These are phyloP conservation scores for Malurus cyaneus DNA, from an alignment of 2,113 vertebrate species.

Conservation along the genomic window DNA sequence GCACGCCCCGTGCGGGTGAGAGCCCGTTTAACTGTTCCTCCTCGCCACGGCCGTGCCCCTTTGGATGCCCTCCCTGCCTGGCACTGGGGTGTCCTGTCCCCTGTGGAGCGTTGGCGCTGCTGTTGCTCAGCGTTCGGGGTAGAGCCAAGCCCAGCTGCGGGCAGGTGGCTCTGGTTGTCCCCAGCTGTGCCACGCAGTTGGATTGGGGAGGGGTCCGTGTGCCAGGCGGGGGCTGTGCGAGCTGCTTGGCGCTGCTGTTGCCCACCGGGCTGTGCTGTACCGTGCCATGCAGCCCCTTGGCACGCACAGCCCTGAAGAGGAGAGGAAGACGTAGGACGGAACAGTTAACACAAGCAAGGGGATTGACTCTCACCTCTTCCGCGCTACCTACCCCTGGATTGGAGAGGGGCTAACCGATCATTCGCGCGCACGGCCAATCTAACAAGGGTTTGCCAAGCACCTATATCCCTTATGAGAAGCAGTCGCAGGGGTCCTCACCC, in stretches of 20 bases:
- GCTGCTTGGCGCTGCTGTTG: background rate
- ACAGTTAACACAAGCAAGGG: no score
- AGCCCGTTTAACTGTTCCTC: slow-evolving; percentile 29
- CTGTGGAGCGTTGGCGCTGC: rapidly evolving
- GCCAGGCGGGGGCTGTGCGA: rapidly evolving
- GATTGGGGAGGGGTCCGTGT: rapidly evolving
- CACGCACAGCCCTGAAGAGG: rapidly evolving
- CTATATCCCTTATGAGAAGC: no score
- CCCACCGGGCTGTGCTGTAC: rapidly evolving
- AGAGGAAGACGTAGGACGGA: no score
- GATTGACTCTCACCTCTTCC: no score
- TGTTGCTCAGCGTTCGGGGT: rapidly evolving
- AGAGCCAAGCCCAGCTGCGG: background rate
- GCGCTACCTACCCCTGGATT: no score
- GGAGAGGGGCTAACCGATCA: no score
- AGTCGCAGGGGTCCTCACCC: no score
- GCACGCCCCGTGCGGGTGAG: background rate
- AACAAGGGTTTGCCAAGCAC: no score
- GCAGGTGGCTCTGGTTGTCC: background rate
- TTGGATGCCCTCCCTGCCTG: rapidly evolving
- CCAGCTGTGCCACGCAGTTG: background rate
- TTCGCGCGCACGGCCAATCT: no score
- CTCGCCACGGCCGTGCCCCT: background rate
- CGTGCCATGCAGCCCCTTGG: rapidly evolving
- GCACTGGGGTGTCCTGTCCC: background rate